A percentile compares a stretch with the other conserved stretches of the same genome.
phyloP scores from a whole-genome alignment of 2,888 invertebrate genomes.

The Ectemnius cavifrons region DNA sequence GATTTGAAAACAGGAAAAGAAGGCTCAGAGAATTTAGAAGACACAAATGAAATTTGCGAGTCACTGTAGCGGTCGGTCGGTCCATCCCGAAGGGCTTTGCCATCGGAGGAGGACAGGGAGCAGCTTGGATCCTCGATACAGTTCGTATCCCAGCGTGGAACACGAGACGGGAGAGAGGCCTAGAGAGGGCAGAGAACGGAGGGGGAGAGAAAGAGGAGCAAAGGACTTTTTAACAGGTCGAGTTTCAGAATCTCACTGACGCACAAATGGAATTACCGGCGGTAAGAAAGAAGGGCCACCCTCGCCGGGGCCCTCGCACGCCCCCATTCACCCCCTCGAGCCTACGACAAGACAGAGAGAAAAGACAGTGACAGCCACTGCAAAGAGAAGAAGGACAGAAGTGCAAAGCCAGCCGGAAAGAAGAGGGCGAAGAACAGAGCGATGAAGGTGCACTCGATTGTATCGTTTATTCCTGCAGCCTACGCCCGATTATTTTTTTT shows the following conservation, averaged over 20 bases:
- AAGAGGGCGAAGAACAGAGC: conserved; percentile 12
- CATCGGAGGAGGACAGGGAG: too few relatives aligned
- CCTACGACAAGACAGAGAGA: neutral
- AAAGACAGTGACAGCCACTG: neutral
- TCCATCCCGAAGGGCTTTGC: too few relatives aligned
- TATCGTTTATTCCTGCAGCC: conserved; percentile 70
- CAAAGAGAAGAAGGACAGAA: neutral
- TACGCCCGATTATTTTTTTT: conserved; percentile 64
- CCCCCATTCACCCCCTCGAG: conserved; percentile 35
- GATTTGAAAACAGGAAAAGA: too few relatives aligned
- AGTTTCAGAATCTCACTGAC: conserved; percentile 71
- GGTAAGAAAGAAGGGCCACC: neutral
- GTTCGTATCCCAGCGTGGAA: conserved; percentile 30
- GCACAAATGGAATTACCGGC: conserved; percentile 73
- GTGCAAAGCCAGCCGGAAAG: neutral
- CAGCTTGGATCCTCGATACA: too few relatives aligned
- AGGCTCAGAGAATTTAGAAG: too few relatives aligned
- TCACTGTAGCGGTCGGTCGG: too few relatives aligned
- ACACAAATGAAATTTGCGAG: too few relatives aligned
- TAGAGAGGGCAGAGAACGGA: too few relatives aligned
- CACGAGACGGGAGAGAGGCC: conserved; percentile 35
- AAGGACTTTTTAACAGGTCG: conserved; percentile 76
- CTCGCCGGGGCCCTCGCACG: conserved; percentile 15
- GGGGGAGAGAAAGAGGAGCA: conserved; percentile 15
- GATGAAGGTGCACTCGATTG: conserved; percentile 67